phyloP scores from a whole-genome alignment of 2,797 vertebrate genomes.

The Anguilla anguilla region DNA sequence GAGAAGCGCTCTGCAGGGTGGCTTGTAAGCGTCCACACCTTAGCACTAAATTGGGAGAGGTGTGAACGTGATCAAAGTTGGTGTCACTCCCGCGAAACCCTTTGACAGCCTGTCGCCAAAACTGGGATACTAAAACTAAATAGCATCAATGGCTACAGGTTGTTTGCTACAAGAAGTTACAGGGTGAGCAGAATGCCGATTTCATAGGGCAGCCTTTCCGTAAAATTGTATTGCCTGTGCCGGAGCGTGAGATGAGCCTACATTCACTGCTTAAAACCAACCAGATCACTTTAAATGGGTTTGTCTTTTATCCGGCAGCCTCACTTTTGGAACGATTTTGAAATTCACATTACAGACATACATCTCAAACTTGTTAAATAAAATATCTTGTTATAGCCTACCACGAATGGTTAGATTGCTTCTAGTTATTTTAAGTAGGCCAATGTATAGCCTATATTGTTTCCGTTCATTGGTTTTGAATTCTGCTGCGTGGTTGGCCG shows the following conservation, averaged over 20 bases:
- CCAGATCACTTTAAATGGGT: too few relatives aligned
- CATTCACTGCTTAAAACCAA: too few relatives aligned
- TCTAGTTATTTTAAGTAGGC: too few relatives aligned
- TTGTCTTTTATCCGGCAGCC: neutral
- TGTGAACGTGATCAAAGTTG: slow-evolving; percentile 70
- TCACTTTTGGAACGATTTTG: neutral
- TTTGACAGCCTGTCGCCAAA: slow-evolving; percentile 61
- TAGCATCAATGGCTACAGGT: neutral
- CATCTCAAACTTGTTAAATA: too few relatives aligned
- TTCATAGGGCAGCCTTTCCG: neutral
- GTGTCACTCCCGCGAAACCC: slow-evolving; percentile 24
- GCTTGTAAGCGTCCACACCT: slow-evolving; percentile 58
- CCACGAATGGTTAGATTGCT: neutral
- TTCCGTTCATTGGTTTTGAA: slow-evolving; percentile 37
- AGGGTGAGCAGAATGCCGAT: neutral
- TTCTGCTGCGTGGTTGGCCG: slow-evolving; percentile 43
- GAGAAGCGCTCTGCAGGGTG: slow-evolving; percentile 52
- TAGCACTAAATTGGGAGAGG: slow-evolving; percentile 50
- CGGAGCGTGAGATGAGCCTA: neutral
- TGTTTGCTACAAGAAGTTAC: neutral
- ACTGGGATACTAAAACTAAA: slow-evolving; percentile 36
- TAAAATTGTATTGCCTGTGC: neutral
- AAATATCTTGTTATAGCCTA: too few relatives aligned
- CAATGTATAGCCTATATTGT: slow-evolving; percentile 49
- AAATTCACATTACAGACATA: neutral